Base-by-base conservation (phyloP, 1,140 invertebrate genomes). In the Drosophila mauritiana region DNA sequence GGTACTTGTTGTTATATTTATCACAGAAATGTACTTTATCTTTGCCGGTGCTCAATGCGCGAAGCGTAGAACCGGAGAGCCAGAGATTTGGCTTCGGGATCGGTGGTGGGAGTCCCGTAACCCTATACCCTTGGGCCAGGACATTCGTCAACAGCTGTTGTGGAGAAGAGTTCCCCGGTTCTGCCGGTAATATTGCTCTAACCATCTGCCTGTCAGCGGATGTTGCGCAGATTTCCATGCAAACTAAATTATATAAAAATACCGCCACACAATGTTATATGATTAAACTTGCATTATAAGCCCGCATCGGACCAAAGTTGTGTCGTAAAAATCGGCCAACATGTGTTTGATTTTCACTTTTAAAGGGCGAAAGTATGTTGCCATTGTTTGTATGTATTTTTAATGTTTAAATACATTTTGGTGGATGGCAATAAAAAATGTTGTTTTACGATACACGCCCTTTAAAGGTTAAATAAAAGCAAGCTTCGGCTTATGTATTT, bases 1-100 rank as follows among this genome's bases (percentile, higher is more conserved):
- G 84, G 83, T 86, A 86, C 83, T 86, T 86, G 83, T 89, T 86
- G 84, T 86, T 86, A 86, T 86, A 86, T 86, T 86, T 86, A 89
- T 83, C 84, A 89, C 79, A 80, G 80, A 63, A 83, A 77, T 65
- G 83, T 89, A 86, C 83, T 86, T 86, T 86, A 83, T 86, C 83
- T 86, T 86, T 72, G 58, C 84, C 83, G 72, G 75, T 78, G 61
- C 63, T 59, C 56, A 68, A 65, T 70, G 39, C 76, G 70, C 75
- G 48, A 27, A 46, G 61, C 46, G 54, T 36, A 48, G 54, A 48
- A 45, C 48, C 31, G 22, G 42, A 55, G 40, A 57, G 25, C 51
- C 51, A 17, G 15, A 43, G 27, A 57, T 67, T 53, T 39, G 45
- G 46, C 31, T 31, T 27, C 51, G 37, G 68, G 68, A 70, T 70